phyloP scores from a whole-genome alignment of 2,113 vertebrate genomes.

The Cisticola juncidis region DNA sequence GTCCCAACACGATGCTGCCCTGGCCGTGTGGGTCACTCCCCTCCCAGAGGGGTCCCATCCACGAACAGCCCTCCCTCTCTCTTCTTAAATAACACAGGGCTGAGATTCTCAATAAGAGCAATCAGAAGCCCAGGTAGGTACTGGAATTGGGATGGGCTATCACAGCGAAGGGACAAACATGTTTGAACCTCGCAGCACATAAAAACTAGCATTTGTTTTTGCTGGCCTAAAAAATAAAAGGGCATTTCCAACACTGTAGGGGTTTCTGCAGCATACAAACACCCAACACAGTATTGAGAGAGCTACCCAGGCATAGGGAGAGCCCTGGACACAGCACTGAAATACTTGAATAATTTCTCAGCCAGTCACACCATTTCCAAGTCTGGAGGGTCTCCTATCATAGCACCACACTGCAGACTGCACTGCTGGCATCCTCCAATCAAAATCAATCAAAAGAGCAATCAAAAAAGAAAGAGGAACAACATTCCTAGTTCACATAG shows the following conservation, averaged over 20 bases:
- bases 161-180: background rate
- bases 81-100: background rate
- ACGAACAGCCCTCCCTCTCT: background rate
- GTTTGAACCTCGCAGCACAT: background rate
- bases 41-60: background rate
- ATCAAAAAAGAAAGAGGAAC: background rate
- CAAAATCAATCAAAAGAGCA: background rate
- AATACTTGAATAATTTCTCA: background rate
- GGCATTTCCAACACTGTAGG: background rate
- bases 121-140: background rate
- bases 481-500: background rate
- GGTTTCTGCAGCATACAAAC: background rate
- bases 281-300: background rate
- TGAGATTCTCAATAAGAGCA: background rate
- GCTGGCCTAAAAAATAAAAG: background rate
- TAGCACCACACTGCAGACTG: background rate
- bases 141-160: background rate
- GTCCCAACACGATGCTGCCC: accelerated
- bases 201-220: background rate
- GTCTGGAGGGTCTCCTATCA: background rate
- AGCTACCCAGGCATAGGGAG: background rate
- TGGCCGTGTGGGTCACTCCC: accelerated
- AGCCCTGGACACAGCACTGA: background rate
- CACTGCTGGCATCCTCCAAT: background rate
- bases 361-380: background rate